Conservation (phyloP, 1,140 invertebrate genomes). For the Lamellibrachia luymesi region DNA sequence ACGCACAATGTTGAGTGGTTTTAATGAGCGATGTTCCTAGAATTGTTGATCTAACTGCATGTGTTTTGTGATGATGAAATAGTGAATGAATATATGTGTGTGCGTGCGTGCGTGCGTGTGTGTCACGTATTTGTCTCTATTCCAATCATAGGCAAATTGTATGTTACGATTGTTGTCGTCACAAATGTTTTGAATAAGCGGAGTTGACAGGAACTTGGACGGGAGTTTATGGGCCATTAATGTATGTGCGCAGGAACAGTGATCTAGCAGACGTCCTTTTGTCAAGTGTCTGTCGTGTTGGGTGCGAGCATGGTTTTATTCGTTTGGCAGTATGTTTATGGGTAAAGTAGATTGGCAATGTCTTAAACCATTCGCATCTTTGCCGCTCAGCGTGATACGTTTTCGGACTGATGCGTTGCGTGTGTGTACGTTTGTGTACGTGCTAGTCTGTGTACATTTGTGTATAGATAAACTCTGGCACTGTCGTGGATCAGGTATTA, state of each 20-base stretch:
- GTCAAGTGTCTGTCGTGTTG: neutral
- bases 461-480: neutral
- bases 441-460: neutral
- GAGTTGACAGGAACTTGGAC: neutral
- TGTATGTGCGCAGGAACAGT: neutral
- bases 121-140: neutral
- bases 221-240: neutral
- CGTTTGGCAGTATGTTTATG: neutral
- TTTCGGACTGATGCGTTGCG: neutral
- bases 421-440: neutral
- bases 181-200: neutral
- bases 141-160: neutral
- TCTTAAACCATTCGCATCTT: neutral
- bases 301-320: neutral
- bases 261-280: neutral
- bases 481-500: neutral
- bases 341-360: neutral
- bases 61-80: neutral
- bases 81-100: neutral
- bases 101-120: neutral
- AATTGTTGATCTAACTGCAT: slow-evolving; percentile 2
- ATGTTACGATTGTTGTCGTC: neutral
- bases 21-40: neutral
- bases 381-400: neutral
- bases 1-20: neutral